A percentile compares a stretch with the other conserved stretches of the same genome.
Conservation (phyloP, 92 coral and sea anemone genomes). For the Epizoanthus stellaris region DNA sequence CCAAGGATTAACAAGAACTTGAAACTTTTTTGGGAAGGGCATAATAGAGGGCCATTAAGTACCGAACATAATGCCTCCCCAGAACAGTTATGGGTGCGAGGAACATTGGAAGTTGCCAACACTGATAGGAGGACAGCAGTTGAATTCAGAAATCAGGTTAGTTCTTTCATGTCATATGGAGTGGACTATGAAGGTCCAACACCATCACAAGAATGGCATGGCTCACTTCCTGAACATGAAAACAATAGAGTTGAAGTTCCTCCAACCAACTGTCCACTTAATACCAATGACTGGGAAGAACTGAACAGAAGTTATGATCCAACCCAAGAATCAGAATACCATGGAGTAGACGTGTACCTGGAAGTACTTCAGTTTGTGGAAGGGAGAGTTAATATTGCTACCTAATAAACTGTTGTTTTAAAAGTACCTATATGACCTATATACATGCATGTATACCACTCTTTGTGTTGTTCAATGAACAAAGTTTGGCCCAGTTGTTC, state of each 20-base stretch:
- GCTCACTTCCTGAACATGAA: conserved; percentile 6
- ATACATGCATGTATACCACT: too few species aligned
- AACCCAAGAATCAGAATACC: conserved; percentile 15
- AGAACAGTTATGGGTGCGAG: neutral
- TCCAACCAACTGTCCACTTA: conserved; percentile 23
- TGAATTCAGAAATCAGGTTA: conserved; percentile 24
- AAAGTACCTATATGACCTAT: too few species aligned
- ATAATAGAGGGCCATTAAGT: too few species aligned
- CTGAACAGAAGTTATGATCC: conserved; percentile 29
- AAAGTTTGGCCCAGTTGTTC: too few species aligned
- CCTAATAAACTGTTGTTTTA: neutral
- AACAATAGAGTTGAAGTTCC: conserved; percentile 25
- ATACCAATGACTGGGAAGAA: conserved; percentile 21
- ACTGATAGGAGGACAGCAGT: conserved; percentile 17
- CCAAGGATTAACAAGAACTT: conserved; percentile 19
- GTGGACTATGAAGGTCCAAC: conserved; percentile 29
- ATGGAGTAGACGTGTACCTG: conserved; percentile 16
- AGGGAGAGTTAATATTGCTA: neutral
- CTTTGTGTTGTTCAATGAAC: too few species aligned
- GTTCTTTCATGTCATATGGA: neutral
- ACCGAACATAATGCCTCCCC: too few species aligned
- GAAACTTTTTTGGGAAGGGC: too few species aligned
- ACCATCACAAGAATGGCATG: conserved; percentile 25
- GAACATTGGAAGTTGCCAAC: too few species aligned
- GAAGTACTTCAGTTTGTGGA: conserved; percentile 16